Base-by-base conservation (phyloP, 2,113 vertebrate species). In the Colinus virginianus region DNA sequence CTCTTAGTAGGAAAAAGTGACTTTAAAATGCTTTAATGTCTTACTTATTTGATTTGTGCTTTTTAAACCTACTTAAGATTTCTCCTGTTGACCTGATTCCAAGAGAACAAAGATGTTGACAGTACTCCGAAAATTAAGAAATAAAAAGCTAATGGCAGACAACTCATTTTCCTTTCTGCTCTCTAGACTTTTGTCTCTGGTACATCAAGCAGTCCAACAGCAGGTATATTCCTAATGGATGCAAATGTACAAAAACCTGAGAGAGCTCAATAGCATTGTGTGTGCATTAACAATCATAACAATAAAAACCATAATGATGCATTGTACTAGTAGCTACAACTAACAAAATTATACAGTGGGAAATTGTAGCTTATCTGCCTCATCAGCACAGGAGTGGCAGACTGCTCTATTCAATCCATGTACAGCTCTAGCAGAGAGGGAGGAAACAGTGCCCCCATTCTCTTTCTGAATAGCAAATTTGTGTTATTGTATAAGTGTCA, bases 281-380 rank as follows among this genome's bases (percentile, higher is more conserved):
- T 32, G 9, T 1, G 0, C 66, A 90, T 88, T 90, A 92, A 51
- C 0, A n/a, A 88, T 84, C 53, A 45, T 26, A 90, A 76, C 0
- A 40, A 87, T 84, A 87, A 95, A 92, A 94, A 17, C 9, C 28
- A 62, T 85, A 94, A 96, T 63, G 88, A 36, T 63, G 17, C 40
- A 90, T 70, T 83, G 80, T 88, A 64, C 51, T 78, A 79, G 72
- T 6, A 84, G 74, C 59, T 42, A 79, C 46, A 84, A 67, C 34
- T 53, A 72, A 40, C 69, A 86, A 84, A 93, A 63, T 36, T 91
- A 68, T 23, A 93, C 1, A 28, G 77, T 30, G 40, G 70, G 84
- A 95, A 96, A 94, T 53, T 16, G 62, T 43, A 87, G 45, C 18
- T 1, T 49, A 70, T 88, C 11, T 16, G 62, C 23, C 48, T 88